A percentile compares a stretch with the other conserved stretches of the same genome.
phyloP scores from a whole-genome alignment of 2,113 vertebrate genomes.

The Amphiprion ocellaris region DNA sequence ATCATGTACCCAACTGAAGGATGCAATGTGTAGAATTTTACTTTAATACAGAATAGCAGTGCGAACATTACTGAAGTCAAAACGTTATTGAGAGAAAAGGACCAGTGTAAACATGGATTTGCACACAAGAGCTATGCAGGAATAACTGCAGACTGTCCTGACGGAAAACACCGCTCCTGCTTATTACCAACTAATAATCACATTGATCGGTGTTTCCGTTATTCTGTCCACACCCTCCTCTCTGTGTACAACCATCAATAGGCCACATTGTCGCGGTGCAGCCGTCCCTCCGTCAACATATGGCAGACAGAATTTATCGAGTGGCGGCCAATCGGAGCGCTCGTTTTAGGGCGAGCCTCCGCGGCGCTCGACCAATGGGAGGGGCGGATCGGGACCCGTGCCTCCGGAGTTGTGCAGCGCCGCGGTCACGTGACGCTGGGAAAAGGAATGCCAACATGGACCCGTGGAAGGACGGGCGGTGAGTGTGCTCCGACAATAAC shows the following conservation, averaged over 20 bases:
- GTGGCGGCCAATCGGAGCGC: conserved; percentile 75
- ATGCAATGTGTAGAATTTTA: no score
- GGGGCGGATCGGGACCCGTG: conserved; percentile 53
- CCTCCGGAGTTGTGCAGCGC: conserved; percentile 81
- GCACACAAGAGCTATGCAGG: no score
- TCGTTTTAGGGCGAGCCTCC: conserved; percentile 84
- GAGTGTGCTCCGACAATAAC: conserved; percentile 71
- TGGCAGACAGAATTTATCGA: conserved; percentile 65
- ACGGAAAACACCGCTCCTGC: no score
- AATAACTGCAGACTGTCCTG: no score
- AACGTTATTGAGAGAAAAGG: no score
- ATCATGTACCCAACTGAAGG: no score
- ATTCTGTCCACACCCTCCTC: neutral
- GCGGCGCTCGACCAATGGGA: conserved; percentile 72
- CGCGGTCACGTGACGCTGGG: conserved; percentile 84
- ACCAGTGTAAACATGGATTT: no score
- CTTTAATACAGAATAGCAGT: no score
- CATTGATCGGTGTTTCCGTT: neutral
- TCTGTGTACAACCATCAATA: conserved; percentile 6
- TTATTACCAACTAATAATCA: no score
- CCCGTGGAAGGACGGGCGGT: conserved; percentile 83
- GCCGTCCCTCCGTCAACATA: conserved; percentile 64
- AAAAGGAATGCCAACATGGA: conserved; percentile 88
- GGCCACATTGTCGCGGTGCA: conserved; percentile 27
- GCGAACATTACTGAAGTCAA: no score